Percentiles rank a stretch among this genome's conserved stretches.
phyloP scores from a whole-genome alignment of 2,888 invertebrate genomes.

The Teleogryllus oceanicus region DNA sequence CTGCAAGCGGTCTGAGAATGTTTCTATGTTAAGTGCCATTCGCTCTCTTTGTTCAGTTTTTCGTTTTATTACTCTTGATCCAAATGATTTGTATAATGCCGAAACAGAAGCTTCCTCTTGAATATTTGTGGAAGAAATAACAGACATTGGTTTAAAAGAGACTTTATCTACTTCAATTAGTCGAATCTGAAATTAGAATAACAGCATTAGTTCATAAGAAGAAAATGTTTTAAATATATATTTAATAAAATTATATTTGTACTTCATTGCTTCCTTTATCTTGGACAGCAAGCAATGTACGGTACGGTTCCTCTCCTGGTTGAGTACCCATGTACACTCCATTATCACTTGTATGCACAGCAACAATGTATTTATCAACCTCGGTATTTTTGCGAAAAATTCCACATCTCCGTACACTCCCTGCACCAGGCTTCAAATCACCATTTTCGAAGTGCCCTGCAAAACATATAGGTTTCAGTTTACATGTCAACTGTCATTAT shows the following conservation, averaged over 20 bases:
- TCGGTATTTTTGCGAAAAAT: background rate
- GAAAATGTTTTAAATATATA: background rate
- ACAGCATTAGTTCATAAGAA: background rate
- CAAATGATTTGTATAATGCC: slow-evolving; percentile 20
- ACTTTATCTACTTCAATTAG: slow-evolving; percentile 26
- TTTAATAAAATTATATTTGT: background rate
- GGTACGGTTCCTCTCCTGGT: background rate
- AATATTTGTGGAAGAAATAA: background rate
- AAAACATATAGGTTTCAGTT: background rate
- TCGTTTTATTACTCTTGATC: slow-evolving; percentile 18
- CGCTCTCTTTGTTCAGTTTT: background rate
- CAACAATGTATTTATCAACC: background rate
- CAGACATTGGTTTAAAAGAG: slow-evolving; percentile 20
- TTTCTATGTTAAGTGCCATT: background rate
- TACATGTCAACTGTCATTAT: too few relatives aligned
- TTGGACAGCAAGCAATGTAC: background rate
- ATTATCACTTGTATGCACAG: slow-evolving; percentile 5
- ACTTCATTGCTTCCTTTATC: background rate
- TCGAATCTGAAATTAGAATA: slow-evolving; percentile 18
- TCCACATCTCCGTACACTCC: background rate
- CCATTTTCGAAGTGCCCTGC: background rate
- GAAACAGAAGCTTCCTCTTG: background rate
- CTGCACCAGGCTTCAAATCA: background rate
- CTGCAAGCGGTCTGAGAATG: background rate
- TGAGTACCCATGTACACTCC: background rate